Evolutionary conservation across 2,797 vertebrate species (phyloP), one percentile per base, ranked within the genome.

Genomic region (Diplodus sargus): DNA sequence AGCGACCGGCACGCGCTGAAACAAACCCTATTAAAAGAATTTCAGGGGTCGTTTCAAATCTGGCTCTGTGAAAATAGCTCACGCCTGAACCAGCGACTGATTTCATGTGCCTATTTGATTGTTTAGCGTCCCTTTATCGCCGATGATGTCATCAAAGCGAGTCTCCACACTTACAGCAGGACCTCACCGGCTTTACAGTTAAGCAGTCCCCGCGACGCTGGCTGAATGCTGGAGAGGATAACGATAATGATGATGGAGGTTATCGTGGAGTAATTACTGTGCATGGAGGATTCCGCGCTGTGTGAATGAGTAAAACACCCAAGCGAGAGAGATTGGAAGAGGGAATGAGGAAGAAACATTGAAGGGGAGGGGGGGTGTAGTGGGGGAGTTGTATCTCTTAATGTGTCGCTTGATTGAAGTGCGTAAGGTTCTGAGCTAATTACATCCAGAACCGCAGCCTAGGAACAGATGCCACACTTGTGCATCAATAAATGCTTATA

Each of bases 401-500:
- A 94, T 93, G 89, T 93, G 90, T 90, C 86, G 83, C 90, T 92
- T 94, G 93, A 94, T 94, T 95, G 92, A 94, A 94, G 92, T 94
- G 91, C 87, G 89, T 89, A 94, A 90, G 93, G 92, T 94, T 94
- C 88, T 92, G 88, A 89, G 92, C 93, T 95, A 95, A 95, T 94
- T 94, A 91, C 94, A 93, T 93, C 89, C 91, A 93, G 92, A 95
- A 91, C 90, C 79, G 53, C 88, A 89, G 89, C 91, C 85, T 86
- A 88, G 91, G 93, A 95, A 94, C 95, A 95, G 94, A 96, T 96
- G 94, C 93, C 94, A 94, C 93, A 93, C 92, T 95, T 94, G 93
- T 95, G 94, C 95, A 94, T 95, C 95, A 94, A 95, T 96, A 95
- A 96, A 94, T 95, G 92, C 94, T 95, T 94, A 94, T 95, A 95